Base-by-base conservation (phyloP, 2,888 invertebrate genomes). In the Rhimphoctona megacephalus region DNA sequence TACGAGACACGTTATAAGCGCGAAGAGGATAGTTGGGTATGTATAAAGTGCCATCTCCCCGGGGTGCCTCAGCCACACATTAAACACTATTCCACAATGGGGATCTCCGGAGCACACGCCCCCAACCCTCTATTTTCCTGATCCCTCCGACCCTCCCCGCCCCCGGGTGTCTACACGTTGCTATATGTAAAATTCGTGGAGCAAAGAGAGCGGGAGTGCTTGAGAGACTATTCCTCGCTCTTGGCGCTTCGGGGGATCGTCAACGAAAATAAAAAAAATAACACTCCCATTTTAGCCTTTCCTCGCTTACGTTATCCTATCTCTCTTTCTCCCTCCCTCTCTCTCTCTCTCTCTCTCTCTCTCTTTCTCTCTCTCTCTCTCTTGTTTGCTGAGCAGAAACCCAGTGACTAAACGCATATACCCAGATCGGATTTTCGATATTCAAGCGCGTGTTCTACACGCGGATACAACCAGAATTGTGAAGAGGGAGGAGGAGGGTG, bases 1-100 rank as follows among this genome's bases (percentile, higher is more conserved):
- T 25, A n/a, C 39, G 70, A 70, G 83, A 74, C 74, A 72, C 72
- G 86, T 83, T 87, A 77, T 54, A 70, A 30, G 46, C 72, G 76
- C 79, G 77, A 19, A 69, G 77, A 66, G 81, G 64, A 57, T 76
- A 83, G 85, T 86, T 87, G 80, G 89, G 85, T 89, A 86, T 86
- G 87, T 87, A 87, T 90, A 89, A 90, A 91, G 89, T 88, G 88
- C 81, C 81, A 89, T 86, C 88, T 90, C 90, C 89, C 89, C 33
- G 70, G 88, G 89, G 90, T 81, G 85, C 80, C 88, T 77, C 80
- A 88, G 87, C 87, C 66, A 39, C 89, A 87, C 90, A 90, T 91
- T 91, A 91, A 91, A 87, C 89, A 88, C 85, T 88, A 88, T 82
- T 74, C 89, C 88, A 83, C 88, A 89, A 89, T 88, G 86, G 87